phyloP scores from a whole-genome alignment of 2,888 invertebrate species.

The Drosophila bunnanda region DNA sequence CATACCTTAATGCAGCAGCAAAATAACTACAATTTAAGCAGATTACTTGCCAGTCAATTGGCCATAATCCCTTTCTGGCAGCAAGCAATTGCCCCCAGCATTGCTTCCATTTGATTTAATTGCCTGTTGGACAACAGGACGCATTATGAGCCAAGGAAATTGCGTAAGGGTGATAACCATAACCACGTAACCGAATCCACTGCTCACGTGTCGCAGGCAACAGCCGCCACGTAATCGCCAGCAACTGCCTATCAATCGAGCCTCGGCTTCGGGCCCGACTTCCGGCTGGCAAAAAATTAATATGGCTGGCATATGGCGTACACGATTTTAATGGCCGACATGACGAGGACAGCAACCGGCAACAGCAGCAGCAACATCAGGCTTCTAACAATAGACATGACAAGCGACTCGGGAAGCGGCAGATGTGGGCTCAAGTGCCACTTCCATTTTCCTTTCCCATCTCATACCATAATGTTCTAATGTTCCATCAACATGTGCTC shows the following conservation, averaged over 20 bases:
- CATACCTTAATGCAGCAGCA: conserved; percentile 11
- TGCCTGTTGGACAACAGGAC: conserved; percentile 47
- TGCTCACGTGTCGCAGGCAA: conserved; percentile 66
- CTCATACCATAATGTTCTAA: conserved; percentile 9
- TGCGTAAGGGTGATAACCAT: conserved; percentile 76
- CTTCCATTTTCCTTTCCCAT: conserved; percentile 4
- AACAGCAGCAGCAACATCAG: conserved; percentile 35
- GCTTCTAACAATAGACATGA: conserved; percentile 65
- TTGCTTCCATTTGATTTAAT: conserved; percentile 32
- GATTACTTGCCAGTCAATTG: conserved; percentile 31
- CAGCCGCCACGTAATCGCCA: conserved; percentile 43
- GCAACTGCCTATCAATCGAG: conserved; percentile 48
- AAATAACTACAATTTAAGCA: conserved; percentile 24
- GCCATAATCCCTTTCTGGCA: conserved; percentile 10
- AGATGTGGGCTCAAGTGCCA: conserved; percentile 32
- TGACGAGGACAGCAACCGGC: conserved; percentile 36
- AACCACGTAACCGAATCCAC: conserved; percentile 61
- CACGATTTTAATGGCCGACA: conserved; percentile 63
- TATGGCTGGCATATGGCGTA: conserved; percentile 66
- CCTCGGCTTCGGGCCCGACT: conserved; percentile 6
- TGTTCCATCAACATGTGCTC: conserved; percentile 37
- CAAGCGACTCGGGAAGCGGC: conserved; percentile 38
- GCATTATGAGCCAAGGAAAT: conserved; percentile 67
- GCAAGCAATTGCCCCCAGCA: conserved; percentile 13
- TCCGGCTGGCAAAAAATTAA: conserved; percentile 69